Conservation (phyloP, 1,140 invertebrate species). For the Ditylenchus dipsaci region DNA sequence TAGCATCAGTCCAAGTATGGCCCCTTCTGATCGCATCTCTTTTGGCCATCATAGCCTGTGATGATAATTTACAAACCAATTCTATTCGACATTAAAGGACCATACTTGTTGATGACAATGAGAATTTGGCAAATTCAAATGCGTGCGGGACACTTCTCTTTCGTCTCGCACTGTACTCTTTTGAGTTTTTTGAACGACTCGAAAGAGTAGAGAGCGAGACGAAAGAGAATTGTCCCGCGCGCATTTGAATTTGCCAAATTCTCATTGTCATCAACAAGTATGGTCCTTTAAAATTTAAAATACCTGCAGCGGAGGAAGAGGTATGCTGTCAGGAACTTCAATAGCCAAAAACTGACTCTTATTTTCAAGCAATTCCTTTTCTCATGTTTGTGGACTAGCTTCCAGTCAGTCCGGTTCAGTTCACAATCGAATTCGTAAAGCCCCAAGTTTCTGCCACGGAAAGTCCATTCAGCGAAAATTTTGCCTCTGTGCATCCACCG, state of each 20-base stretch:
- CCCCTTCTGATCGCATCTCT: slow-evolving; percentile 34
- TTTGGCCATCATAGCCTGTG: slow-evolving; percentile 42
- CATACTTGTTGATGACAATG: no score
- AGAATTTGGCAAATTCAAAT: no score
- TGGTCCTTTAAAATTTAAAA: no score
- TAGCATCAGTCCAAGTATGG: background rate
- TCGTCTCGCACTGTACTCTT: no score
- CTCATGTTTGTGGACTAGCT: slow-evolving; percentile 54
- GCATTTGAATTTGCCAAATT: no score
- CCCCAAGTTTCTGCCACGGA: slow-evolving; percentile 48
- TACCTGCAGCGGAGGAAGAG: slow-evolving; percentile 54
- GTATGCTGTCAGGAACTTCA: slow-evolving; percentile 46
- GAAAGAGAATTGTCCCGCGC: no score
- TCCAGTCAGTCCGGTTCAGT: slow-evolving; percentile 55
- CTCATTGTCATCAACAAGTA: no score
- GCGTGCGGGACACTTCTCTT: no score
- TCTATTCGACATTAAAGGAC: no score
- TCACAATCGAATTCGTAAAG: slow-evolving; percentile 53
- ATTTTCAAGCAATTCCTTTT: slow-evolving; percentile 37
- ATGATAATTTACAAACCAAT: background rate
- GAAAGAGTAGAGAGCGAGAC: no score
- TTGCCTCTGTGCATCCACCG: slow-evolving; percentile 51
- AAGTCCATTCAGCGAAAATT: slow-evolving; percentile 55
- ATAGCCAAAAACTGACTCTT: slow-evolving; percentile 34
- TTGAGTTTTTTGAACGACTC: no score